Conservation (phyloP, 2,888 invertebrate species). For the Escarpia spicata region DNA sequence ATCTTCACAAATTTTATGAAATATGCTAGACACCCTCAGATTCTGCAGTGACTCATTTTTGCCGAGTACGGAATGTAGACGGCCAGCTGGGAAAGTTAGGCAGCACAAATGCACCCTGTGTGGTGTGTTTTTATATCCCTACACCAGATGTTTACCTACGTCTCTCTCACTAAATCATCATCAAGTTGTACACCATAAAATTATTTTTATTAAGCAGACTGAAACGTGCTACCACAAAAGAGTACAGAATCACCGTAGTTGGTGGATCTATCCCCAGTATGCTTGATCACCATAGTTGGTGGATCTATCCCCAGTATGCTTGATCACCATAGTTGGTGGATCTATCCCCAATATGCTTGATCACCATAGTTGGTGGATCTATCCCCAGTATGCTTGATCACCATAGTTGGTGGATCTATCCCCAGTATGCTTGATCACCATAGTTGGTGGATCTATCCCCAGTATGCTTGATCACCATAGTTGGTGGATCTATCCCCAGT, state of each 20-base stretch:
- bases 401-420: no score
- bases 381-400: no score
- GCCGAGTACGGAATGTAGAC: neutral
- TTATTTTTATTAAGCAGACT: neutral
- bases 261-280: no score
- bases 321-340: no score
- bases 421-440: no score
- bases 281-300: no score
- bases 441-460: no score
- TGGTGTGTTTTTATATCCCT: neutral
- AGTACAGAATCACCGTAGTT: neutral
- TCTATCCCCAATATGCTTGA: no score
- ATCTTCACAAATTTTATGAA: neutral
- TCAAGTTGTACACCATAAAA: neutral
- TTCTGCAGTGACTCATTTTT: neutral
- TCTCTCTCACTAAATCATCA: neutral
- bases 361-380: no score
- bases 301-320: no score
- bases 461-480: no score
- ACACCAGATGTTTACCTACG: neutral
- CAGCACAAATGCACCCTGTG: neutral
- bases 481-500: no score
- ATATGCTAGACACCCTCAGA: neutral
- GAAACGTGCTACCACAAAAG: neutral
- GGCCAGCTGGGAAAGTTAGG: neutral